Conservation (phyloP, 2,113 vertebrate genomes). For the Chaetorhynchus papuensis region DNA sequence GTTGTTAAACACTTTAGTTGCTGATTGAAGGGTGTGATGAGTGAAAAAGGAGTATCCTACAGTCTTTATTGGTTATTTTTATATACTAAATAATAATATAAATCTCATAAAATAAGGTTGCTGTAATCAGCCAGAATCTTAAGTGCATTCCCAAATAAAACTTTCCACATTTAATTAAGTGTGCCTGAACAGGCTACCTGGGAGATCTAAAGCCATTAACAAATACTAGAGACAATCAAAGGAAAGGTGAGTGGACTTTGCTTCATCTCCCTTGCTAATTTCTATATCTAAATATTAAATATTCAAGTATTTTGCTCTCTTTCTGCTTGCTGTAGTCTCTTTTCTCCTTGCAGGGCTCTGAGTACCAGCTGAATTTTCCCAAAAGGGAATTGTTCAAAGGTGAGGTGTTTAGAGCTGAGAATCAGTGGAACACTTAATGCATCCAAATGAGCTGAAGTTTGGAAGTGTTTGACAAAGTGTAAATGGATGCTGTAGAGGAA, state of each 20-base stretch:
- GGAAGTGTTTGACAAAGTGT: background rate
- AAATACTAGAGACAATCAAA: slow-evolving; percentile 10
- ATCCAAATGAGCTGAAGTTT: background rate
- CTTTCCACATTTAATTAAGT: background rate
- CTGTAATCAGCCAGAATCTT: background rate
- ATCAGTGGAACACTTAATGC: background rate
- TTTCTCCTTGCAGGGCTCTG: background rate
- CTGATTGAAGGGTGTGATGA: background rate
- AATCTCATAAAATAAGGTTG: background rate
- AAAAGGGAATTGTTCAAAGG: background rate
- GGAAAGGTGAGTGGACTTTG: background rate
- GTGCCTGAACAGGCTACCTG: background rate
- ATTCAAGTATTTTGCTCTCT: background rate
- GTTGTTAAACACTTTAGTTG: background rate
- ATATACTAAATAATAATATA: background rate
- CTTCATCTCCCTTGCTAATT: background rate
- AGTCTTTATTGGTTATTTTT: background rate
- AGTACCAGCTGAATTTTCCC: background rate
- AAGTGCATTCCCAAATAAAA: background rate
- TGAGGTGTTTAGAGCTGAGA: background rate
- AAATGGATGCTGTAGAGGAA: background rate
- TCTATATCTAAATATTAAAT: slow-evolving; percentile 19
- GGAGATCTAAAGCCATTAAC: background rate
- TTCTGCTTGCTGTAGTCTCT: background rate
- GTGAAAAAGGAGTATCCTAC: background rate